phyloP scores from a whole-genome alignment of 2,113 vertebrate genomes.

The Takifugu bimaculatus region DNA sequence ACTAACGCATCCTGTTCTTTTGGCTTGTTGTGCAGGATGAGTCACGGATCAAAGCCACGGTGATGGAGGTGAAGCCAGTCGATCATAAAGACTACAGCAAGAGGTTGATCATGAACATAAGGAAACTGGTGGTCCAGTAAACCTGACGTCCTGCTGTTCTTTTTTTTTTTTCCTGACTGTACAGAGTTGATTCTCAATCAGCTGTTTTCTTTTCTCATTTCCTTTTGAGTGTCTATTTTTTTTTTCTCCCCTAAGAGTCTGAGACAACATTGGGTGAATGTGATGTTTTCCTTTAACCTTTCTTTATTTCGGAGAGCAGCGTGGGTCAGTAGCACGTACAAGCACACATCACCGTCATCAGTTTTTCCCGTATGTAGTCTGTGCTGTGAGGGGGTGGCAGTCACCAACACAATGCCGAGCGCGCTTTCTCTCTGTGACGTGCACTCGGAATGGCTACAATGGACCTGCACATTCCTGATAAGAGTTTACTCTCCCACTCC shows the following conservation, averaged over 20 bases:
- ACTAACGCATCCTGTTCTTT: not conserved
- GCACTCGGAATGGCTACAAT: constrained; percentile 36
- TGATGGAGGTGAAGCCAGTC: constrained; percentile 87
- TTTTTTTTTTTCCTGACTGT: constrained; percentile 23
- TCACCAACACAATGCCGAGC: constrained; percentile 18
- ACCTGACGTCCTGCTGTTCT: not conserved
- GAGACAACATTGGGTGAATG: constrained; percentile 9
- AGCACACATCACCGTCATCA: constrained; percentile 1
- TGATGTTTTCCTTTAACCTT: not conserved
- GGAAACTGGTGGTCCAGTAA: constrained; percentile 74
- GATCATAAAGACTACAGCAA: constrained; percentile 89
- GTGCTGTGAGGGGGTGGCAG: constrained; percentile 17
- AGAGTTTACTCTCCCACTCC: constrained; percentile 33
- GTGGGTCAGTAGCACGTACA: constrained; percentile 34
- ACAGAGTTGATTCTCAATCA: not conserved
- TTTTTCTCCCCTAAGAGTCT: not conserved
- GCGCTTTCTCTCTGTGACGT: constrained; percentile 39
- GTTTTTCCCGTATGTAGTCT: constrained; percentile 28
- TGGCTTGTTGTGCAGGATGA: constrained; percentile 80
- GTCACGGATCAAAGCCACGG: constrained; percentile 91
- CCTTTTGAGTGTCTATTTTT: not conserved
- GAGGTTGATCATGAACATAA: constrained; percentile 86
- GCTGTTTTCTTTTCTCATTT: not conserved
- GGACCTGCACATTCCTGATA: constrained; percentile 64
- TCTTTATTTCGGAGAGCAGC: constrained; percentile 18